Conservation (phyloP, 2,797 vertebrate species). For the Balearica regulorum region DNA sequence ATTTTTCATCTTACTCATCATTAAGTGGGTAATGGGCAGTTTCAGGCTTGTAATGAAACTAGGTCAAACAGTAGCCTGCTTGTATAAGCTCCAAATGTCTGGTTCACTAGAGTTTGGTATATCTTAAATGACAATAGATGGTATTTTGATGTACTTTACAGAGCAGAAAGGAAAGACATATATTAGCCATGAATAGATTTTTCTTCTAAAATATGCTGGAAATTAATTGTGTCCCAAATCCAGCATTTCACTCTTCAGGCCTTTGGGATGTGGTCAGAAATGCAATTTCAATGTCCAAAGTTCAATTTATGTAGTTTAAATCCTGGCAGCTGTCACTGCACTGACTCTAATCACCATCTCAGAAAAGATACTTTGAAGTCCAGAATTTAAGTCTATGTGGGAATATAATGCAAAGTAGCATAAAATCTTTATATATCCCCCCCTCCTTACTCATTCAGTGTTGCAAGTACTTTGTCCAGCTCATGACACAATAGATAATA, state of each 20-base stretch:
- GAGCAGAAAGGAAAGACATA: not conserved
- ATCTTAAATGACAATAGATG: constrained; percentile 18
- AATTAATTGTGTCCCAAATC: not conserved
- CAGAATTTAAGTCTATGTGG: not conserved
- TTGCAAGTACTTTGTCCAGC: not conserved
- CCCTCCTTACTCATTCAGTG: not conserved
- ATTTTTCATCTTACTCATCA: constrained; percentile 58
- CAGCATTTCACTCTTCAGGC: not conserved
- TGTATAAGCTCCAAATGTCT: constrained; percentile 45
- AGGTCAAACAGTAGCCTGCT: constrained; percentile 53
- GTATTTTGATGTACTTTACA: constrained; percentile 34
- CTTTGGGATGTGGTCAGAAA: not conserved
- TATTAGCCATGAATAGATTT: not conserved
- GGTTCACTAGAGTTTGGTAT: constrained; percentile 18
- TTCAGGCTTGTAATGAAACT: constrained; percentile 53
- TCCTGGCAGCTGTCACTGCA: not conserved
- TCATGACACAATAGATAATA: not conserved
- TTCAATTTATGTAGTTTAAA: not conserved
- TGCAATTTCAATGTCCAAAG: not conserved
- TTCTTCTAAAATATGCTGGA: not conserved
- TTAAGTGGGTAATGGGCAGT: constrained; percentile 59
- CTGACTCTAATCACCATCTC: not conserved
- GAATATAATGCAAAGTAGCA: not conserved
- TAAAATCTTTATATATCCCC: not conserved
- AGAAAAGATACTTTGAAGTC: not conserved